Conservation (phyloP, 1,140 invertebrate genomes). For the Diabrotica undecimpunctata region DNA sequence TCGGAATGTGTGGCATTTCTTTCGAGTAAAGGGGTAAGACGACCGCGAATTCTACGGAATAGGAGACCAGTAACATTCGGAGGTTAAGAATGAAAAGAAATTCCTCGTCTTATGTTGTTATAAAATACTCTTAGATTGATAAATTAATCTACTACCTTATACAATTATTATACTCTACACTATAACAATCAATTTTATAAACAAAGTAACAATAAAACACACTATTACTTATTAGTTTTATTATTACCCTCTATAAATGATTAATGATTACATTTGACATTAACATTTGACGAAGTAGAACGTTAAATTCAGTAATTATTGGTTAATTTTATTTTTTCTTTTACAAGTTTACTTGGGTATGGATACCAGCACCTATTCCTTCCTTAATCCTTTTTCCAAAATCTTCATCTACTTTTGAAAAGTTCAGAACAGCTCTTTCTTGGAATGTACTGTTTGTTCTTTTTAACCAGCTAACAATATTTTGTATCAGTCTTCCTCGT, state of each 20-base stretch:
- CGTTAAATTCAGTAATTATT: too few species aligned
- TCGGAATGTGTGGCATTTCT: slow-evolving; percentile 29
- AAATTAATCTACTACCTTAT: too few species aligned
- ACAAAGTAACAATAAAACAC: too few species aligned
- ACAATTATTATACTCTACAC: too few species aligned
- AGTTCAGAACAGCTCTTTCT: slow-evolving; percentile 73
- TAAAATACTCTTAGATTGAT: too few species aligned
- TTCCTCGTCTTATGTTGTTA: too few species aligned
- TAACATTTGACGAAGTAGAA: too few species aligned
- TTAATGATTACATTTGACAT: too few species aligned
- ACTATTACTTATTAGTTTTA: too few species aligned
- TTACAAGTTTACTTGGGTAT: slow-evolving; percentile 23
- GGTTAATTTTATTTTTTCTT: neutral
- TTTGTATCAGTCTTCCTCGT: slow-evolving; percentile 68
- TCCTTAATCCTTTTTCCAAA: slow-evolving; percentile 54
- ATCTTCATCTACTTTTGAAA: slow-evolving; percentile 63
- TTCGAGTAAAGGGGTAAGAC: slow-evolving; percentile 35
- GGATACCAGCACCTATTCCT: slow-evolving; percentile 22
- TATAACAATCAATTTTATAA: too few species aligned
- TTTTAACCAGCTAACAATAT: slow-evolving; percentile 74
- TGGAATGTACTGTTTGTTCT: slow-evolving; percentile 80
- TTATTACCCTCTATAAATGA: too few species aligned
- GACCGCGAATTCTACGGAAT: slow-evolving; percentile 29
- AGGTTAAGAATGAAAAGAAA: neutral
- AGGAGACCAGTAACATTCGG: slow-evolving; percentile 20